Conservation (phyloP, 2,888 invertebrate genomes). For the Pyrrhosoma nymphula region DNA sequence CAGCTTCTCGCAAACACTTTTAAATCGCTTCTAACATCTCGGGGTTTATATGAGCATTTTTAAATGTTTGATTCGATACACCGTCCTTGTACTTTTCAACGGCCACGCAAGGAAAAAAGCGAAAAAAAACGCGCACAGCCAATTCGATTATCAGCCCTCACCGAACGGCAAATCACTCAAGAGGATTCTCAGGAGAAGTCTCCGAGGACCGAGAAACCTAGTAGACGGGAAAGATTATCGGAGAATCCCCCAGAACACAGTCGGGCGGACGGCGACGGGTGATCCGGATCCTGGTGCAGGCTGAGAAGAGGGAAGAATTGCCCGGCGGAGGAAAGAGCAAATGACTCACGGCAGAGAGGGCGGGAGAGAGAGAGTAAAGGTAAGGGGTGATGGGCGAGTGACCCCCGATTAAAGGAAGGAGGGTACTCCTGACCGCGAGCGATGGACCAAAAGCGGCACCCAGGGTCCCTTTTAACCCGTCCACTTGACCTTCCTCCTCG, state of each 20-base stretch:
- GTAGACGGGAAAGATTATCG: constrained; percentile 6
- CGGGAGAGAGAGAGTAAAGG: not conserved
- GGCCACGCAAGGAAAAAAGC: too few species aligned
- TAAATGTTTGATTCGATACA: too few species aligned
- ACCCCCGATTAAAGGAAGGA: not conserved
- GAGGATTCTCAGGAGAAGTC: not conserved
- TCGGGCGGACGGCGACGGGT: not conserved
- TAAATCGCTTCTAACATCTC: too few species aligned
- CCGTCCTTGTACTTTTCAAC: too few species aligned
- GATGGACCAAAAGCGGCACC: not conserved
- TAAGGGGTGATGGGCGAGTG: not conserved
- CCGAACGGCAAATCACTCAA: not conserved
- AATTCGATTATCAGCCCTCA: not conserved
- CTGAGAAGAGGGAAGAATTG: not conserved
- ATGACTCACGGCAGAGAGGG: not conserved
- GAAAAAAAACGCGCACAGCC: too few species aligned
- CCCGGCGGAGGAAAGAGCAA: not conserved
- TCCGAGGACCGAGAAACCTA: not conserved
- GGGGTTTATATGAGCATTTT: too few species aligned
- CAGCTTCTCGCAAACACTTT: too few species aligned
- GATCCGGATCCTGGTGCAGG: not conserved
- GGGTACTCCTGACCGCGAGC: not conserved
- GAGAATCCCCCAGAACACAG: not conserved
- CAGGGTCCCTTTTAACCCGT: not conserved
- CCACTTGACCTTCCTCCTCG: not conserved